Evolutionary conservation across 2,113 vertebrate species (phyloP).

Genomic region (Zapornia atra): DNA sequence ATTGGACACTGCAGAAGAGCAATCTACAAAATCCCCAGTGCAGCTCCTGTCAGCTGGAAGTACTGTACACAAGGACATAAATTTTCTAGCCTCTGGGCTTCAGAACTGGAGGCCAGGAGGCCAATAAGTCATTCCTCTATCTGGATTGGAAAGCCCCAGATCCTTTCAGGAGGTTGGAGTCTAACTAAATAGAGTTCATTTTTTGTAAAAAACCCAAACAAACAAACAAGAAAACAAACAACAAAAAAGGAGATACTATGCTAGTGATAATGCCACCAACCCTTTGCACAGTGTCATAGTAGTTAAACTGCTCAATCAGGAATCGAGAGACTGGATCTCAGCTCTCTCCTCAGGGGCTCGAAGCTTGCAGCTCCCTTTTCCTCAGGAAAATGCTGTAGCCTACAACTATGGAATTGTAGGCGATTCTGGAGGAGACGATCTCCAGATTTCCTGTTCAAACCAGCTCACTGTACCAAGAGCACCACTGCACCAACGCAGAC

Average conservation of each 20-base stretch:
- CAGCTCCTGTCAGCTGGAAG: neutral
- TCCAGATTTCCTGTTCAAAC: slow-evolving; percentile 67
- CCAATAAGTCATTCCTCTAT: neutral
- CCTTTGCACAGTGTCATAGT: neutral
- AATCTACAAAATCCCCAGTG: neutral
- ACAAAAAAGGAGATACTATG: neutral
- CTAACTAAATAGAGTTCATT: neutral
- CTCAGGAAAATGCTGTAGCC: neutral
- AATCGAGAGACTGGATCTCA: neutral
- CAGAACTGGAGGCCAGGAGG: neutral
- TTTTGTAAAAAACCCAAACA: neutral
- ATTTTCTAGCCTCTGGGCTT: neutral
- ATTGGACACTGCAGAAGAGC: neutral
- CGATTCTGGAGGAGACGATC: slow-evolving; percentile 48
- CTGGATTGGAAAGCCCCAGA: neutral
- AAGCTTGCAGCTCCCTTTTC: neutral
- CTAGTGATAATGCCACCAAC: neutral
- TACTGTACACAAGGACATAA: neutral
- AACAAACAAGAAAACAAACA: neutral
- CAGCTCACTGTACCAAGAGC: slow-evolving; percentile 22
- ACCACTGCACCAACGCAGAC: slow-evolving; percentile 12
- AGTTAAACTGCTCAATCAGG: neutral
- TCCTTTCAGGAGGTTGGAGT: neutral
- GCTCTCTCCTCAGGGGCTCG: neutral
- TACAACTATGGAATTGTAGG: neutral